Evolutionary conservation across 1,140 invertebrate genomes (phyloP).

Genomic region (Oreohelix idahoensis): DNA sequence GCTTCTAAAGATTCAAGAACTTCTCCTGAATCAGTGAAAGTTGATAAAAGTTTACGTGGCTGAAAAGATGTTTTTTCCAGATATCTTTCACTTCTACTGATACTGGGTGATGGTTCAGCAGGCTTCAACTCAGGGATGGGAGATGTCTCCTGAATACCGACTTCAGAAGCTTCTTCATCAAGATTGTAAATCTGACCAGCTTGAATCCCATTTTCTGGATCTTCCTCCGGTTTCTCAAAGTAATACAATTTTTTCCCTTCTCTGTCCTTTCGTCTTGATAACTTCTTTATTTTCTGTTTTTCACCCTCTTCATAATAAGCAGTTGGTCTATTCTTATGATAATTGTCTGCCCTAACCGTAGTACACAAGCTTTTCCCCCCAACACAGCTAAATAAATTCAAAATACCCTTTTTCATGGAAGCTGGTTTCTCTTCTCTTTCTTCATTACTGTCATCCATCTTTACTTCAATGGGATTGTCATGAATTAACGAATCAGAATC

Average conservation of each 20-base stretch:
- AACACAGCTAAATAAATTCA: constrained; percentile 16
- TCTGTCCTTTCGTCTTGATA: constrained; percentile 3
- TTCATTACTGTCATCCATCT: neutral
- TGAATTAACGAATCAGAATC: neutral
- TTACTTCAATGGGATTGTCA: constrained; percentile 12
- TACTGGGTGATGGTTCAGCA: neutral
- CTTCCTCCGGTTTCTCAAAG: constrained; percentile 6
- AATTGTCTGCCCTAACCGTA: neutral
- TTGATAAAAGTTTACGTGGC: neutral
- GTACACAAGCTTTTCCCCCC: neutral
- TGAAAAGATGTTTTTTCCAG: neutral
- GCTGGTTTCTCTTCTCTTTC: neutral
- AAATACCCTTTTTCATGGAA: neutral
- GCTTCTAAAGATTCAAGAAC: neutral
- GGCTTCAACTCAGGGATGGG: neutral
- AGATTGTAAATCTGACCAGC: neutral
- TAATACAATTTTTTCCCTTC: neutral
- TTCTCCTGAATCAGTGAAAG: neutral
- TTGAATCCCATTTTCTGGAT: neutral
- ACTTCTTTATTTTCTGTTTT: constrained; percentile 17
- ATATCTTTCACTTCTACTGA: neutral
- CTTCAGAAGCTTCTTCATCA: neutral
- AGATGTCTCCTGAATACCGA: neutral
- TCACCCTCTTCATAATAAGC: constrained; percentile 29
- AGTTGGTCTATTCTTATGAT: neutral